Conservation (phyloP, 1,140 invertebrate genomes). For the Achroia grisella region DNA sequence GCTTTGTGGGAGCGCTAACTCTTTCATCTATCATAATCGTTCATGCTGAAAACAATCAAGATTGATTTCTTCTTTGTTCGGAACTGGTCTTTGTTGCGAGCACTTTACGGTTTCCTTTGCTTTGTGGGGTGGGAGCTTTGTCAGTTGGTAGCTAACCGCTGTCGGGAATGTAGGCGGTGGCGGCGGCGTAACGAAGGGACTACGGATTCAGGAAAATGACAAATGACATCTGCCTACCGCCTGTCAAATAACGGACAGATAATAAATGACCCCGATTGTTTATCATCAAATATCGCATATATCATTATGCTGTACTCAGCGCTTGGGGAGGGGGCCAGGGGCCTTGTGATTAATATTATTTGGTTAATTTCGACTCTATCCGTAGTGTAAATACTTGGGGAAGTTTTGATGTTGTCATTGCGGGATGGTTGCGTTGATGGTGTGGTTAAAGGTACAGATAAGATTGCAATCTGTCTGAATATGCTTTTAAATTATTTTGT, state of each 20-base stretch:
- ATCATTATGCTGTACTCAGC: constrained; percentile 70
- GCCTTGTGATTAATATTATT: constrained; percentile 68
- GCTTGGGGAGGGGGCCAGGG: constrained; percentile 26
- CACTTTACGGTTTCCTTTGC: constrained; percentile 25
- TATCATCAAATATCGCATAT: constrained; percentile 74
- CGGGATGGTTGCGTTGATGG: constrained; percentile 32
- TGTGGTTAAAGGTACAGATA: background rate
- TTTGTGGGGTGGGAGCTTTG: constrained; percentile 26
- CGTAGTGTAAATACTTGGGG: constrained; percentile 56
- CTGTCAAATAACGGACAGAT: constrained; percentile 75
- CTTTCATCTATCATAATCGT: constrained; percentile 74
- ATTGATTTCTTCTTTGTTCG: constrained; percentile 46
- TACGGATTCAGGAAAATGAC: constrained; percentile 69
- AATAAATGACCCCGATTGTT: constrained; percentile 76
- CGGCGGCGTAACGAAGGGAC: constrained; percentile 71
- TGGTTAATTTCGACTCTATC: constrained; percentile 63
- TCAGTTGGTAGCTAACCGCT: constrained; percentile 66
- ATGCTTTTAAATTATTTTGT: background rate
- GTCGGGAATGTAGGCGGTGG: constrained; percentile 49
- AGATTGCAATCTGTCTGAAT: background rate
- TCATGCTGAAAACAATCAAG: constrained; percentile 73
- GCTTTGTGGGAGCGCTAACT: constrained; percentile 68
- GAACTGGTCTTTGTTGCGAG: constrained; percentile 21
- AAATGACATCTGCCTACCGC: constrained; percentile 75
- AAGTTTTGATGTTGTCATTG: constrained; percentile 51